phyloP scores from a whole-genome alignment of 2,113 vertebrate species.

The Pimephales promelas region DNA sequence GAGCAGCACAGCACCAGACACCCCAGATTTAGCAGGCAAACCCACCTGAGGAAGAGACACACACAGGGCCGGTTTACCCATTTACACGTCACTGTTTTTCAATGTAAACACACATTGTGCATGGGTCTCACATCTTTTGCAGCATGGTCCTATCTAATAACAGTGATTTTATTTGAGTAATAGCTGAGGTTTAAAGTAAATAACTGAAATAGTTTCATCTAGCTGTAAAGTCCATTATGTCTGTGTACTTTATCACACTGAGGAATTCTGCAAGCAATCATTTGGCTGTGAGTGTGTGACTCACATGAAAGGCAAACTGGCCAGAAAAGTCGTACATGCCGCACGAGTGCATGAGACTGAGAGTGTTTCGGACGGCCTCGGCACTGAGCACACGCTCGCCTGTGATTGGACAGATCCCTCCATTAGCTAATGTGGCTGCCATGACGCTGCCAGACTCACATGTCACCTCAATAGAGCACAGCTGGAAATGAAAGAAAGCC shows the following conservation, averaged over 20 bases:
- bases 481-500: slow-evolving; percentile 62
- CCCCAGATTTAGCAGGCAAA: slow-evolving; percentile 87
- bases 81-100: too few species aligned
- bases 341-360: slow-evolving; percentile 92
- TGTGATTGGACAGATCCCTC: slow-evolving; percentile 90
- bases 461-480: slow-evolving; percentile 88
- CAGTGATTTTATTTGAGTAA: not conserved
- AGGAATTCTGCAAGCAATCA: not conserved
- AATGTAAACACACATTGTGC: too few species aligned
- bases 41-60: slow-evolving; percentile 77
- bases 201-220: not conserved
- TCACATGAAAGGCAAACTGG: slow-evolving; percentile 91
- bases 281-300: slow-evolving; percentile 48
- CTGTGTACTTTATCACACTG: not conserved
- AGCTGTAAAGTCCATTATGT: slow-evolving; percentile 4
- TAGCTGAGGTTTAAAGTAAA: not conserved
- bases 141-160: not conserved
- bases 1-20: slow-evolving; percentile 88
- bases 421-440: slow-evolving; percentile 89
- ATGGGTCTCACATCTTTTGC: too few species aligned
- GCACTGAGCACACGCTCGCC: slow-evolving; percentile 84
- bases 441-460: slow-evolving; percentile 89
- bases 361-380: slow-evolving; percentile 87
- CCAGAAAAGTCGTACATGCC: slow-evolving; percentile 93
- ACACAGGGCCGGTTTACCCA: not conserved